Base-by-base conservation (phyloP, 2,888 invertebrate species). In the Bellardia pandia region DNA sequence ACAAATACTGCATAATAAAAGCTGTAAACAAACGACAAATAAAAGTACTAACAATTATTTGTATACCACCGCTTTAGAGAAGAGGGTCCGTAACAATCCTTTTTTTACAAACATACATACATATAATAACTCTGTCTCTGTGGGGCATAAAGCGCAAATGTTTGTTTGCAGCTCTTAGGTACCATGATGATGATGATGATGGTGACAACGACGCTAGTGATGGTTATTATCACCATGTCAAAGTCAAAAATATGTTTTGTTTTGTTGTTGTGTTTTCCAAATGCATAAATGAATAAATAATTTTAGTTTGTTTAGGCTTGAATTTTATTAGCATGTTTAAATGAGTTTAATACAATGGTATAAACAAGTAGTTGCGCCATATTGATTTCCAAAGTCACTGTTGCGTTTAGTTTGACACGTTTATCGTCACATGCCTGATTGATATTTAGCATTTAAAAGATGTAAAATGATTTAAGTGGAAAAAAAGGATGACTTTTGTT, bases 181-280 rank as follows among this genome's bases (percentile, higher is more conserved):
- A 5, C 16, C 53, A n/a, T 74, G 45, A 13, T 66, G 62, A 6
- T 45, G 45, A 45, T 48, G 71, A 71, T 48, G 45, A 45, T 13
- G 3, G 13, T 13, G 68, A 58, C 58, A 42, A 13, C 33, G 60
- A 48, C 53, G 33, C 33, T 76, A 45, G 76, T 84, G 71, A 72
- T 87, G 77, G 74, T 85, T 85, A 87, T 81, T 87, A 85, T 77
- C 87, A 78, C 87, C 87, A 85, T 81, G 84, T 87, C 87, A 85
- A 77, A 81, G 53, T 81, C 83, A 77, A 80, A 69, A 77, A 48
- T 23, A 81, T 74, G 53, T 79, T 84, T 53, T 75, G 9, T 62
- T 53, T 76, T 69, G 33, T 33, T 53, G 16, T 78, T 78, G 33
- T 69, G 40, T 16, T 71, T 9, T 53, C 3, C 11, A 80, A 66